Evolutionary conservation across 2,797 vertebrate genomes (phyloP).

Genomic region (Pempheris klunzingeri): DNA sequence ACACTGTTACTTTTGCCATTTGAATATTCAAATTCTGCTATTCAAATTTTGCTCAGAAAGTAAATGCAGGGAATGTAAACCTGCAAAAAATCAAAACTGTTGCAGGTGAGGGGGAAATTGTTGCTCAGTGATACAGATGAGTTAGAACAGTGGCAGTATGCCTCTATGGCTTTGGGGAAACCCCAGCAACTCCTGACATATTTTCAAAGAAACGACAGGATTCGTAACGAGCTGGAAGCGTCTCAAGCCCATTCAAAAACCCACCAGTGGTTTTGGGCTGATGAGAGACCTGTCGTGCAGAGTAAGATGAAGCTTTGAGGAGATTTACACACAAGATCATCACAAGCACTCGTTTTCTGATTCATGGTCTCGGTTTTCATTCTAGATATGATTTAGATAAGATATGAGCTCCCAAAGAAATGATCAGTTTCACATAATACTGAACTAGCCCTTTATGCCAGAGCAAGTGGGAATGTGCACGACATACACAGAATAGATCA

Average conservation of each 20-base stretch:
- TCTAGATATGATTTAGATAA: conserved; percentile 45
- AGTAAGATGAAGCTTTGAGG: conserved; percentile 10
- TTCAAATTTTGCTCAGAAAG: conserved; percentile 22
- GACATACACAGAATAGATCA: neutral
- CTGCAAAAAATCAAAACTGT: conserved; percentile 17
- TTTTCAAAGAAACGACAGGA: conserved; percentile 46
- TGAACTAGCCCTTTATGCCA: conserved; percentile 6
- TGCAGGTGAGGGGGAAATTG: conserved; percentile 49
- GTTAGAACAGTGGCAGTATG: conserved; percentile 11
- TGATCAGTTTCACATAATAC: conserved; percentile 23
- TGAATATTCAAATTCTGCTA: neutral
- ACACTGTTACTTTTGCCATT: neutral
- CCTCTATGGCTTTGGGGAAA: conserved; percentile 45
- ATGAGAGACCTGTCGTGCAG: conserved; percentile 35
- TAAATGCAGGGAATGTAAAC: neutral
- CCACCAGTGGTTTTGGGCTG: conserved; percentile 24
- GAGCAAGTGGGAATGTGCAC: conserved; percentile 1
- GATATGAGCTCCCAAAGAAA: conserved; percentile 16
- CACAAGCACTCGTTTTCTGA: conserved; percentile 37
- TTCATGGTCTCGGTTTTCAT: conserved; percentile 36
- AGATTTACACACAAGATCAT: conserved; percentile 28
- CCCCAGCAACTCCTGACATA: conserved; percentile 38
- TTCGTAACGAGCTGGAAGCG: conserved; percentile 35
- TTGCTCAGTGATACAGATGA: conserved; percentile 57
- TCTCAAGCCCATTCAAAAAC: conserved; percentile 13